Evolutionary conservation across 2,797 vertebrate genomes (phyloP), one percentile per base, ranked within the genome.

Genomic region (Numenius phaeopus): DNA sequence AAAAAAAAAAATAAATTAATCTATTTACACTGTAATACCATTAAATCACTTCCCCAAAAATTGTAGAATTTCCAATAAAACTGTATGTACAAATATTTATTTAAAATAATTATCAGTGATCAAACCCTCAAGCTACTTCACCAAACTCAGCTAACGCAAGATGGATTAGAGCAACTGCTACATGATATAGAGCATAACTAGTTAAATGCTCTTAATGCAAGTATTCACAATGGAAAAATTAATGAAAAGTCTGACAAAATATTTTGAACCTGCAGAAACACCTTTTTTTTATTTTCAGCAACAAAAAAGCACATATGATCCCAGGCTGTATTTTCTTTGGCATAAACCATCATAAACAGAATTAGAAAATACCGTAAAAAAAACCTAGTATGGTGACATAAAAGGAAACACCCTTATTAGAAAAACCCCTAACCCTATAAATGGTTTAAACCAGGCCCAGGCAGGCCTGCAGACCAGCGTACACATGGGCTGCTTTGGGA

Each of bases 111-210:
- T 72, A 66, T 49, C 42, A 73, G 14, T 34, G 49, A 69, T 73
- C n/a, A 73, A 64, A 67, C 15, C 30, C 32, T 65, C 16, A n/a
- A 73, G 57, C 30, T 71, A n/a, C 67, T 72, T 78, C 70, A 84
- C 69, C 40, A 50, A 29, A 61, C 47, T 73, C 32, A 54, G 34
- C 40, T 71, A 75, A 69, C 0, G 1, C 7, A 77, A 62, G 62
- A 92, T 42, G 54, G 81, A 93, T 87, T 29, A 90, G 6, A 95
- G 49, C 42, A 95, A 91, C 58, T 82, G n/a, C n/a, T 54, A 67
- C 42, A 64, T 50, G 76, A 93, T 78, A 34, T 5, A 78, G 26
- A 54, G 49, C 55, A 90, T 77, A 89, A 82, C 76, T 89, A 86
- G 47, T 89, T 73, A 32, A 84, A 70, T 39, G 11, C 15, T 83